Percentiles rank a stretch among this genome's conserved stretches.
Evolutionary conservation across 2,113 vertebrate species (phyloP).

Genomic region (Scytalopus superciliaris): DNA sequence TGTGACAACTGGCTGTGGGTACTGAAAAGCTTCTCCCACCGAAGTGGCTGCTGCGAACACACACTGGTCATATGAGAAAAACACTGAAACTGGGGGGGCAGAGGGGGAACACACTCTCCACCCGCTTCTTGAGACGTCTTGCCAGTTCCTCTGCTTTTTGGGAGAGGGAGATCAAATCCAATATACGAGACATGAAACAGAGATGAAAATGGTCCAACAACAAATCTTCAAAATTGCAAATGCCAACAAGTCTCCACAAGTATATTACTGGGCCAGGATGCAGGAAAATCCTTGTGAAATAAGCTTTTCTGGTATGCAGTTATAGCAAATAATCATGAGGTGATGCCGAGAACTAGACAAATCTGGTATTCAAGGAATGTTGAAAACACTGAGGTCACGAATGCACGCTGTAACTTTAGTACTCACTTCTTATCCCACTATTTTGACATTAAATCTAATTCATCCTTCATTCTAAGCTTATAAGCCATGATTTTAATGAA

Average conservation of each 20-base stretch:
- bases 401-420: slow-evolving; percentile 40
- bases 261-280: slow-evolving; percentile 31
- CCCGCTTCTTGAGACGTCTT: neutral
- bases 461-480: slow-evolving; percentile 12
- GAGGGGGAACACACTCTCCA: neutral
- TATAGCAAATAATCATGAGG: slow-evolving; percentile 62
- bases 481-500: slow-evolving; percentile 8
- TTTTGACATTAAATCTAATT: slow-evolving; percentile 51
- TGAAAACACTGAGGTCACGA: slow-evolving; percentile 45
- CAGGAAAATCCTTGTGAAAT: slow-evolving; percentile 62
- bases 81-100: neutral
- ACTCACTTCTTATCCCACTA: slow-evolving; percentile 27
- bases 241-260: slow-evolving; percentile 46
- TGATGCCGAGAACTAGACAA: slow-evolving; percentile 57
- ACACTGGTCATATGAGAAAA: neutral
- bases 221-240: slow-evolving; percentile 59
- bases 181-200: slow-evolving; percentile 38
- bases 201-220: slow-evolving; percentile 32
- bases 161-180: slow-evolving; percentile 21
- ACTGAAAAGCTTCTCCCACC: neutral
- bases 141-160: slow-evolving; percentile 15
- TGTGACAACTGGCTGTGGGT: rapidly evolving
- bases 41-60: neutral
- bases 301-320: slow-evolving; percentile 65
- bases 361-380: slow-evolving; percentile 55